A percentile compares a stretch with the other conserved stretches of the same genome.
These are phyloP conservation scores for Nowickia ferox DNA, from an alignment of 2,888 invertebrate genomes.

Conservation along the genomic window DNA sequence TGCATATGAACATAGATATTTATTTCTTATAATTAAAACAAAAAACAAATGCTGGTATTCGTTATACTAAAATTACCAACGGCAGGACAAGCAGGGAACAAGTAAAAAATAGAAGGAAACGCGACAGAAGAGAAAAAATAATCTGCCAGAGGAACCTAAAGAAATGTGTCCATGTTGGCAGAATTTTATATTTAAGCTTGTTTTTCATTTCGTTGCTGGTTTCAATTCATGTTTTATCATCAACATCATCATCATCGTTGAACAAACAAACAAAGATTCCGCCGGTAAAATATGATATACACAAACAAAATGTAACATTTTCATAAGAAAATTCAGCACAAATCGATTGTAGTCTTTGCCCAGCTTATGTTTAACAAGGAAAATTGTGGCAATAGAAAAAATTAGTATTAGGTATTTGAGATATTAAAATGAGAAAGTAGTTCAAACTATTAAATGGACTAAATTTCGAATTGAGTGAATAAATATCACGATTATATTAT, in stretches of 20 bases:
- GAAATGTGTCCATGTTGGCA: constrained; percentile 41
- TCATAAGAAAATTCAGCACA: constrained; percentile 15
- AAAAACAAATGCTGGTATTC: not conserved
- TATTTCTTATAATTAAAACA: constrained; percentile 31
- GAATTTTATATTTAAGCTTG: constrained; percentile 38
- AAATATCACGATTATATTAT: too few relatives aligned
- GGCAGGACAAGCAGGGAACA: not conserved
- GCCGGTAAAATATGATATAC: not conserved
- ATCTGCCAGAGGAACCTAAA: constrained; percentile 13
- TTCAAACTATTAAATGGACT: not conserved
- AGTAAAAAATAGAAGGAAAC: not conserved
- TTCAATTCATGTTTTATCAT: constrained; percentile 3
- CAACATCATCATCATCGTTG: not conserved
- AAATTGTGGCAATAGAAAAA: constrained; percentile 1
- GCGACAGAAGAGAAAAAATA: not conserved
- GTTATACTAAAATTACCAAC: constrained; percentile 23
- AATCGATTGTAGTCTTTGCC: constrained; percentile 40
- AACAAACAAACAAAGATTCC: constrained; percentile 15
- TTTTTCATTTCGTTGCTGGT: constrained; percentile 20
- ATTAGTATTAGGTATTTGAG: constrained; percentile 3
- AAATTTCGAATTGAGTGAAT: not conserved
- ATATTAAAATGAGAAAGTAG: constrained; percentile 3
- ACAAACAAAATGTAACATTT: constrained; percentile 10
- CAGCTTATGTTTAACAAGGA: constrained; percentile 14
- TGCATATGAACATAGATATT: not conserved